Percentiles rank a stretch among this genome's conserved stretches.
These are phyloP conservation scores for Octomys mimax DNA, from an alignment of 2,797 vertebrate genomes.

Conservation along the genomic window DNA sequence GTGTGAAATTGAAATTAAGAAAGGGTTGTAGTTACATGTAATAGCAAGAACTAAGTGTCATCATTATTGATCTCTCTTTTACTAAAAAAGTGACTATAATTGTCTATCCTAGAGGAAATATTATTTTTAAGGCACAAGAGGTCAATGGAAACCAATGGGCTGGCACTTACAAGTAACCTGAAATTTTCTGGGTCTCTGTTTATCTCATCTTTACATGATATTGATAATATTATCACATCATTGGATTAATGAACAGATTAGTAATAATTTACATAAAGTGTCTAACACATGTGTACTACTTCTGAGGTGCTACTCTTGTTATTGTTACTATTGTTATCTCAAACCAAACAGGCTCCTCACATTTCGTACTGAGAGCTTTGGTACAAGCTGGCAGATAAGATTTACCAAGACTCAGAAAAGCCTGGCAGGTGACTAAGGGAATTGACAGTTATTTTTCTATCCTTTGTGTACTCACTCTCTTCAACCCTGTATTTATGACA, in stretches of 20 bases:
- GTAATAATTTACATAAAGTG: constrained; percentile 16
- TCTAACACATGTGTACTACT: neutral
- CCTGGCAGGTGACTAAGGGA: neutral
- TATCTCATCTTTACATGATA: constrained; percentile 1
- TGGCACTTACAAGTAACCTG: constrained; percentile 44
- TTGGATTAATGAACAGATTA: neutral
- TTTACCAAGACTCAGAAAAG: neutral
- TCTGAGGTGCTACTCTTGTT: neutral
- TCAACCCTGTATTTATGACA: neutral
- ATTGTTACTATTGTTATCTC: neutral
- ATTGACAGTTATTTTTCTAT: neutral
- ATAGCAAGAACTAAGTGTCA: neutral
- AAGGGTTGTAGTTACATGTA: neutral
- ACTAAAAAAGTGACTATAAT: neutral
- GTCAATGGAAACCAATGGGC: neutral
- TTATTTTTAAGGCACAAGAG: neutral
- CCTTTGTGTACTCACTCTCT: neutral
- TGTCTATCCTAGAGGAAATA: neutral
- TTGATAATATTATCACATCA: neutral
- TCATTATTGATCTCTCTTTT: constrained; percentile 25
- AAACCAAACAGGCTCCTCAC: neutral
- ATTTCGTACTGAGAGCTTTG: constrained; percentile 57
- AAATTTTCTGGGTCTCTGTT: constrained; percentile 41
- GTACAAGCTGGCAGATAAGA: neutral
- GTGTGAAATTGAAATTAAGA: constrained; percentile 29